These are phyloP conservation scores for Thymelicus lineola DNA, from an alignment of 2,888 invertebrate species.

Conservation along the genomic window DNA sequence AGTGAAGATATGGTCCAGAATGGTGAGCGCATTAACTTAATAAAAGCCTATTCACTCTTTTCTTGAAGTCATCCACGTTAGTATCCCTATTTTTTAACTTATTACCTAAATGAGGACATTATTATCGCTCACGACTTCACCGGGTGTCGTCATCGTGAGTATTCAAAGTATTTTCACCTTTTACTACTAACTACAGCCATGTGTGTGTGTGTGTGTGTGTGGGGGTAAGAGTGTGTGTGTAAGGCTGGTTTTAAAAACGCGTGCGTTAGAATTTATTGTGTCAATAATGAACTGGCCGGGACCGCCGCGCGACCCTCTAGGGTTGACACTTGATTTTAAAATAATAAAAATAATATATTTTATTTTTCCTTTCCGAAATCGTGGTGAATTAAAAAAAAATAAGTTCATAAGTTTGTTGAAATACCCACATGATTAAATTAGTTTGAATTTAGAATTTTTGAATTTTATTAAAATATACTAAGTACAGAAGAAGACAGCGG, in stretches of 20 bases:
- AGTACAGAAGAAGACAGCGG: too few species aligned
- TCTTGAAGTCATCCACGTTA: too few species aligned
- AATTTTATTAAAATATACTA: too few species aligned
- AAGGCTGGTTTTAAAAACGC: conserved; percentile 73
- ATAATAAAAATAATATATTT: background rate
- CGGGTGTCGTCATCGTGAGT: background rate
- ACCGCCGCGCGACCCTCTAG: conserved; percentile 50
- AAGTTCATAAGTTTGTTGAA: too few species aligned
- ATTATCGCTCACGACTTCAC: background rate
- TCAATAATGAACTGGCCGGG: conserved; percentile 68
- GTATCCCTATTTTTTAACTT: too few species aligned
- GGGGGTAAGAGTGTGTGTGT: conserved; percentile 49
- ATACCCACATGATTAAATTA: too few species aligned
- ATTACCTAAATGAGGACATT: background rate
- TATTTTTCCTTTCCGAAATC: background rate
- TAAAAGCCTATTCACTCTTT: too few species aligned
- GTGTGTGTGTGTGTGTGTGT: conserved; percentile 21
- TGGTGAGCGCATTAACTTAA: too few species aligned
- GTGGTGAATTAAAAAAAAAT: too few species aligned
- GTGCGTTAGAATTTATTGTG: conserved; percentile 82
- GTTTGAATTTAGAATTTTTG: too few species aligned
- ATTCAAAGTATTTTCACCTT: background rate
- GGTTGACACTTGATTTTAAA: conserved; percentile 48
- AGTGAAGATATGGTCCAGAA: too few species aligned
- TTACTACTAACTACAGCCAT: background rate